These are phyloP conservation scores for Cataglyphis altisquamis DNA, from an alignment of 2,888 invertebrate genomes.

Conservation along the genomic window DNA sequence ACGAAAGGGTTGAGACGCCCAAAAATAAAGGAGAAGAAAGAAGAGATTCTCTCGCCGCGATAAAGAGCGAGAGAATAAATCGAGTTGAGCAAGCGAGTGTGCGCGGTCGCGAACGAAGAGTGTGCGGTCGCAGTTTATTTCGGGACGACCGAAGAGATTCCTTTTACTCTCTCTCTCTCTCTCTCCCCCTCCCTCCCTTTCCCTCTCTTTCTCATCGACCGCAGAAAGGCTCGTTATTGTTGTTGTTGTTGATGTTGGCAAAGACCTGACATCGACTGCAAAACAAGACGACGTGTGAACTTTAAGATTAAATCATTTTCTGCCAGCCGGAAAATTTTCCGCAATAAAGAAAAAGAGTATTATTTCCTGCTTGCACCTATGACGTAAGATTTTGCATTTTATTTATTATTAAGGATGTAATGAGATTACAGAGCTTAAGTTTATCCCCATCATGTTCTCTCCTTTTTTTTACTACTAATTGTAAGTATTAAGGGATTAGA, in stretches of 20 bases:
- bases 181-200: conserved; percentile 18
- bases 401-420: conserved; percentile 6
- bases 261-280: neutral
- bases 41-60: conserved; percentile 42
- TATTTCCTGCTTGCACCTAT: neutral
- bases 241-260: conserved; percentile 63
- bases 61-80: conserved; percentile 67
- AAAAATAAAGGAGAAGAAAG: conserved; percentile 65
- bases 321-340: neutral
- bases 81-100: conserved; percentile 50
- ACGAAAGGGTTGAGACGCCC: conserved; percentile 58
- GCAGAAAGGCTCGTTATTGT: conserved; percentile 69
- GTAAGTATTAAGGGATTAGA: neutral
- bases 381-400: neutral
- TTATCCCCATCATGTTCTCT: neutral
- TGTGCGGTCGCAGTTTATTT: conserved; percentile 78
- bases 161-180: conserved; percentile 45
- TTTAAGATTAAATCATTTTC: conserved; percentile 10
- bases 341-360: neutral
- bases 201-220: conserved; percentile 45
- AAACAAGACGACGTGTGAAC: neutral
- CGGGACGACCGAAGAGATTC: conserved; percentile 66
- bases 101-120: conserved; percentile 61
- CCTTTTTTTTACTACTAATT: neutral
- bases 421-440: neutral